These are phyloP conservation scores for Anthoscopus minutus DNA, from an alignment of 2,113 vertebrate genomes.

Conservation along the genomic window DNA sequence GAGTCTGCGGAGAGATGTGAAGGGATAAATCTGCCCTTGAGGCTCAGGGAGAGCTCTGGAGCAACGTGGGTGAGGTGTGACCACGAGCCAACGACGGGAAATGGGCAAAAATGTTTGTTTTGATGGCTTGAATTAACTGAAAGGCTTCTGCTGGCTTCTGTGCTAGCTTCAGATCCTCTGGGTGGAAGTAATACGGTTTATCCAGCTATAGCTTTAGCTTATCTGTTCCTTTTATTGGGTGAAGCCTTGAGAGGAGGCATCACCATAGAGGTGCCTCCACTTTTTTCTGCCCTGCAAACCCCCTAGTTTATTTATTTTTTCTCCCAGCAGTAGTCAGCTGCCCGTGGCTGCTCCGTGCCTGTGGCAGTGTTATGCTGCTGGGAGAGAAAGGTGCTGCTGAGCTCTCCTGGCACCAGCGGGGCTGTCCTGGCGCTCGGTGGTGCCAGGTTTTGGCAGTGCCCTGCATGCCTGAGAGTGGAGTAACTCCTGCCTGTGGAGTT, in stretches of 20 bases:
- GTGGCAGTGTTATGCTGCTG: conserved; percentile 71
- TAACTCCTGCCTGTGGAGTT: conserved; percentile 57
- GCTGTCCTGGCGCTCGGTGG: conserved; percentile 44
- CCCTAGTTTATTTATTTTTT: neutral
- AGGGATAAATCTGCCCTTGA: accelerated
- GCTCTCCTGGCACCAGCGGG: neutral
- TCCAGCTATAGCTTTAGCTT: neutral
- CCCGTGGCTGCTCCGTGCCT: conserved; percentile 36
- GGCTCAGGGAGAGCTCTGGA: accelerated
- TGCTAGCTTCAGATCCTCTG: neutral
- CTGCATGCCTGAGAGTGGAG: conserved; percentile 74
- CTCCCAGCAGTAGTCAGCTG: conserved; percentile 70
- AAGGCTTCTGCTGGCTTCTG: neutral
- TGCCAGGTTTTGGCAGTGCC: conserved; percentile 23
- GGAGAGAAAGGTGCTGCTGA: conserved; percentile 47
- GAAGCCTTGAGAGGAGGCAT: neutral
- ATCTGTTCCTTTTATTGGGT: neutral
- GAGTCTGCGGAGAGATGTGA: neutral
- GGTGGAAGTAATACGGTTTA: neutral
- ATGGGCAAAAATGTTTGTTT: neutral
- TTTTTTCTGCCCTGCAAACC: neutral
- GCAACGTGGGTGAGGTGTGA: neutral
- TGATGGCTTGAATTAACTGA: accelerated
- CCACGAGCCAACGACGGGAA: accelerated
- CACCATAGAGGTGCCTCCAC: neutral